These are phyloP conservation scores for Macropis europaea DNA, from an alignment of 2,888 invertebrate genomes.

Conservation along the genomic window DNA sequence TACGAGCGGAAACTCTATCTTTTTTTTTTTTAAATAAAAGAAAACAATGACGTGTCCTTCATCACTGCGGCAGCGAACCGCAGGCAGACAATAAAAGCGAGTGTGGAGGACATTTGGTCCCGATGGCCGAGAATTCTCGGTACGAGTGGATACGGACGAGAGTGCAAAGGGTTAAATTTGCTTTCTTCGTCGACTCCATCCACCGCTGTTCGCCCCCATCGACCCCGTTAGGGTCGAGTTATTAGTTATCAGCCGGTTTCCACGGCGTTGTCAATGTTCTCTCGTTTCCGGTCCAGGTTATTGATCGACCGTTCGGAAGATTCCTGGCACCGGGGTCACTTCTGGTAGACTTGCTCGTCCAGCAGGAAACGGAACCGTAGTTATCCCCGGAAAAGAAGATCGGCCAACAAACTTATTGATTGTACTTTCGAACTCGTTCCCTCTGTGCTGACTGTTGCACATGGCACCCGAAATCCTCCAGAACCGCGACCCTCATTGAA, in stretches of 20 bases:
- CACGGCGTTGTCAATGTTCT: conserved; percentile 49
- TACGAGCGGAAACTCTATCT: too few species aligned
- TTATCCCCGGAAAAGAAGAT: conserved; percentile 61
- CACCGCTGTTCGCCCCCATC: conserved; percentile 1
- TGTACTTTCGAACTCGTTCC: conserved; percentile 62
- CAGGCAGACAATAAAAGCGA: conserved; percentile 24
- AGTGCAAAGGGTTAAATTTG: conserved; percentile 33
- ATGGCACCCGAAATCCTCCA: conserved; percentile 35
- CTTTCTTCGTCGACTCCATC: conserved; percentile 11
- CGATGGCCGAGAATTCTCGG: conserved; percentile 18
- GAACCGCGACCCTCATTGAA: conserved; percentile 34
- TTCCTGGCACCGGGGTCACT: conserved; percentile 66
- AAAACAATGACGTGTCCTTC: neutral
- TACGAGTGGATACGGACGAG: neutral
- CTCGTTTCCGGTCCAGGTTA: conserved; percentile 50
- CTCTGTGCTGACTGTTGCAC: conserved; percentile 63
- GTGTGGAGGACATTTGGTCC: neutral
- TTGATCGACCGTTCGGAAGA: conserved; percentile 66
- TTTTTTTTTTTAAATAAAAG: conserved; percentile 8
- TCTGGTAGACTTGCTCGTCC: conserved; percentile 61
- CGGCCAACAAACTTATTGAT: conserved; percentile 66
- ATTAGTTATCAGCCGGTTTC: conserved; percentile 51
- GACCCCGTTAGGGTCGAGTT: conserved; percentile 32
- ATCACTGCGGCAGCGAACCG: neutral
- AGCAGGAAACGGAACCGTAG: conserved; percentile 62